Conservation (phyloP, 1,140 invertebrate genomes). For the Adoxophyes honmai region DNA sequence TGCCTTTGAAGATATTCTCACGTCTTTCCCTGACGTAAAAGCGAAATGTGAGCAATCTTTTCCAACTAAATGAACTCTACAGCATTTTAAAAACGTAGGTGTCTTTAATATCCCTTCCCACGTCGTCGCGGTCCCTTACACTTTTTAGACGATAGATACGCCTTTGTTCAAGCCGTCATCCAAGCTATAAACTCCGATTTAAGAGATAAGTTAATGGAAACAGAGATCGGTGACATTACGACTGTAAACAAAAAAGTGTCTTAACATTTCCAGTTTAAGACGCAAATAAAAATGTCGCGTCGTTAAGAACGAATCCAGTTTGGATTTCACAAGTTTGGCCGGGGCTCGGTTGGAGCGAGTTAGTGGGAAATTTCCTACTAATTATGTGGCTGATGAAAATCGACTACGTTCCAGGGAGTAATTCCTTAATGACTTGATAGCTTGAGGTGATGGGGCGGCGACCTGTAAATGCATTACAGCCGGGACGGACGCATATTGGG, state of each 20-base stretch:
- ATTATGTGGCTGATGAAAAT: conserved; percentile 68
- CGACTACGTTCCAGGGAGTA: conserved; percentile 23
- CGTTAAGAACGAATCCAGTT: background rate
- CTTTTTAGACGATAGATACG: conserved; percentile 4
- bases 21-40: too few relatives aligned
- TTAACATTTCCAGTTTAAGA: background rate
- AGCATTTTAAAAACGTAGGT: too few relatives aligned
- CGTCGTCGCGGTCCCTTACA: background rate
- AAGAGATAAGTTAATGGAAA: conserved; percentile 2
- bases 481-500: conserved; percentile 1
- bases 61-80: too few relatives aligned
- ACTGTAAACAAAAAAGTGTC: conserved; percentile 6
- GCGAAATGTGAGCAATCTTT: too few relatives aligned
- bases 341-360: conserved; percentile 20
- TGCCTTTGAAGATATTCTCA: too few relatives aligned
- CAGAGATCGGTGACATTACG: conserved; percentile 3
- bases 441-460: conserved; percentile 18
- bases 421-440: conserved; percentile 11
- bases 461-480: conserved; percentile 43
- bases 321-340: conserved; percentile 19
- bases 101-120: background rate
- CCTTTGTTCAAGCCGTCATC: background rate
- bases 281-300: background rate
- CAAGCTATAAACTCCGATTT: conserved; percentile 11
- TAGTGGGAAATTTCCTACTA: conserved; percentile 61